Percentiles rank a stretch among this genome's conserved stretches.
Evolutionary conservation across 2,888 invertebrate genomes (phyloP).

Genomic region (Vanessa cardui): DNA sequence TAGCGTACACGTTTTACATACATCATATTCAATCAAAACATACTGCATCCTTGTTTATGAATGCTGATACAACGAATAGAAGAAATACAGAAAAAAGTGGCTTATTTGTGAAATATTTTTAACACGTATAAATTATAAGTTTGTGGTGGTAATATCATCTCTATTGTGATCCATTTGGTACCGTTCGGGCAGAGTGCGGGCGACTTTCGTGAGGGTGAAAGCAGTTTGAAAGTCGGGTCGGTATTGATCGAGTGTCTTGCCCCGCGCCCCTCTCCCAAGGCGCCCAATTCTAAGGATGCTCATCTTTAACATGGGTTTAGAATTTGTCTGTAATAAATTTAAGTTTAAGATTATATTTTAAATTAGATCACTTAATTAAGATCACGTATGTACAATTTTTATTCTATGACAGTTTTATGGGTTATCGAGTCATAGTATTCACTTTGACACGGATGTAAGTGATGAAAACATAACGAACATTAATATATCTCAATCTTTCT

Average conservation of each 20-base stretch:
- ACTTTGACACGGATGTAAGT: too few relatives aligned
- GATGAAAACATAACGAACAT: too few relatives aligned
- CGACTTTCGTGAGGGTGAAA: conserved; percentile 83
- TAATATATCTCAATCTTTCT: too few relatives aligned
- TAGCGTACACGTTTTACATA: too few relatives aligned
- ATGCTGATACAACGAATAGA: too few relatives aligned
- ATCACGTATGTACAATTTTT: too few relatives aligned
- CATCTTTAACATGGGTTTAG: conserved; percentile 48
- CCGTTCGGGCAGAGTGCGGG: conserved; percentile 73
- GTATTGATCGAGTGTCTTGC: conserved; percentile 83
- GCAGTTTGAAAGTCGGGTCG: conserved; percentile 83
- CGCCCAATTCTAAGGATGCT: conserved; percentile 72
- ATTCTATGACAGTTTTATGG: too few relatives aligned
- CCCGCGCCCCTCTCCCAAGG: conserved; percentile 60
- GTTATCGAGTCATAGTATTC: too few relatives aligned
- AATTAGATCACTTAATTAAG: too few relatives aligned
- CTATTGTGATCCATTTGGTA: conserved; percentile 51
- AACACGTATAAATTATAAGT: background rate
- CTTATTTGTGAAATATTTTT: background rate
- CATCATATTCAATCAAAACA: too few relatives aligned
- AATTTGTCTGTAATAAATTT: background rate
- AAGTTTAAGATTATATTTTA: background rate
- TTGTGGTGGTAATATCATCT: conserved; percentile 53
- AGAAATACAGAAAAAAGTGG: too few relatives aligned
- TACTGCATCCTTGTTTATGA: too few relatives aligned